phyloP scores from a whole-genome alignment of 2,113 vertebrate genomes.

The Phalacrocorax aristotelis region DNA sequence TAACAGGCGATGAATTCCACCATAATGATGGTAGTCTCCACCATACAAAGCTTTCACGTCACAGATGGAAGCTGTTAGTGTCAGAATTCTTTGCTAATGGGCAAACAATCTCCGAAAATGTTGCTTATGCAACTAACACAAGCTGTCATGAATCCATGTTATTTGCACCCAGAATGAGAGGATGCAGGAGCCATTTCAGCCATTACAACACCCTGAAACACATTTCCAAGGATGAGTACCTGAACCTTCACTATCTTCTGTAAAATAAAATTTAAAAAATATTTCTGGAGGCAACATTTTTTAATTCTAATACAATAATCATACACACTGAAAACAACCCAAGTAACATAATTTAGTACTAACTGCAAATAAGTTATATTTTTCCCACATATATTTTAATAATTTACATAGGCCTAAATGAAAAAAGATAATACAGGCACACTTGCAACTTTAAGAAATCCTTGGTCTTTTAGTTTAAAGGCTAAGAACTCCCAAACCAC shows the following conservation, averaged over 20 bases:
- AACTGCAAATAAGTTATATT: not conserved
- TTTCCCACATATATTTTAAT: not conserved
- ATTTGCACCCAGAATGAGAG: not conserved
- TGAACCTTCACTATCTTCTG: not conserved
- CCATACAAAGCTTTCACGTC: not conserved
- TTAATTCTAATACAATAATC: not conserved
- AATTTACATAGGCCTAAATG: not conserved
- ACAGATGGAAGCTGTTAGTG: not conserved
- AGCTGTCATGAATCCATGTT: not conserved
- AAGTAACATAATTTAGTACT: not conserved
- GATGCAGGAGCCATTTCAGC: not conserved
- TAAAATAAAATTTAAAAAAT: not conserved
- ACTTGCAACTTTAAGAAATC: not conserved
- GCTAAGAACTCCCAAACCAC: not conserved
- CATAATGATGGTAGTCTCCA: rapidly evolving
- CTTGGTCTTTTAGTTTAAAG: not conserved
- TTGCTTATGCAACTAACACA: not conserved
- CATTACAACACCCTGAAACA: not conserved
- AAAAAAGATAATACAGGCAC: not conserved
- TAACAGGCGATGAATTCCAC: not conserved
- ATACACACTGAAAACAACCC: not conserved
- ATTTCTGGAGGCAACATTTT: not conserved
- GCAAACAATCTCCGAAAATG: not conserved
- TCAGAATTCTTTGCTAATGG: not conserved
- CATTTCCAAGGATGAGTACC: not conserved